phyloP scores from a whole-genome alignment of 2,113 vertebrate genomes.

The Crotalus helleri region DNA sequence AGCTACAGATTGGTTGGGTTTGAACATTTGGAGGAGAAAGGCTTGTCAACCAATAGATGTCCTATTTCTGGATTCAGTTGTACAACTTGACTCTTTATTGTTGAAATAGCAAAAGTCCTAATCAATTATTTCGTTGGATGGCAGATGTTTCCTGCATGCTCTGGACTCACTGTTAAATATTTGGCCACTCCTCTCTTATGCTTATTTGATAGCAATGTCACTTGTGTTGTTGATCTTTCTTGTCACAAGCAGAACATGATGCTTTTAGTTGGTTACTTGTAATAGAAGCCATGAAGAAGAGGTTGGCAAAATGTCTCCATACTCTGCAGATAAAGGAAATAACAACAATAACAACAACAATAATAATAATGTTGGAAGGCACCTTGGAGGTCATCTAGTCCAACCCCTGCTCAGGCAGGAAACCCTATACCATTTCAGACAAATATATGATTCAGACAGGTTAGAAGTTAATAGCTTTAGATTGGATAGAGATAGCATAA shows the following conservation, averaged over 20 bases:
- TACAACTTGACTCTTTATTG: background rate
- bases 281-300: background rate
- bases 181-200: background rate
- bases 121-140: background rate
- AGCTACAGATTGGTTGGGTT: background rate
- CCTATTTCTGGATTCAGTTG: background rate
- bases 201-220: background rate
- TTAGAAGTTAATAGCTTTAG: background rate
- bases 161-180: background rate
- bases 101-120: background rate
- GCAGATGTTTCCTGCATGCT: too few species aligned
- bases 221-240: background rate
- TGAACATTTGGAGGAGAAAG: background rate
- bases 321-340: background rate
- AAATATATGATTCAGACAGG: too few species aligned
- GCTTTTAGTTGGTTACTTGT: background rate
- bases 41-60: background rate
- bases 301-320: too few species aligned
- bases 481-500: background rate
- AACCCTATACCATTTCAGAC: too few species aligned
- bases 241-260: background rate
- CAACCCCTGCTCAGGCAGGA: too few species aligned
- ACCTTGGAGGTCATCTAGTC: too few species aligned
- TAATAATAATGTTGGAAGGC: too few species aligned
- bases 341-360: too few species aligned